These are phyloP conservation scores for Hyles lineata DNA, from an alignment of 2,888 invertebrate genomes.

Conservation along the genomic window DNA sequence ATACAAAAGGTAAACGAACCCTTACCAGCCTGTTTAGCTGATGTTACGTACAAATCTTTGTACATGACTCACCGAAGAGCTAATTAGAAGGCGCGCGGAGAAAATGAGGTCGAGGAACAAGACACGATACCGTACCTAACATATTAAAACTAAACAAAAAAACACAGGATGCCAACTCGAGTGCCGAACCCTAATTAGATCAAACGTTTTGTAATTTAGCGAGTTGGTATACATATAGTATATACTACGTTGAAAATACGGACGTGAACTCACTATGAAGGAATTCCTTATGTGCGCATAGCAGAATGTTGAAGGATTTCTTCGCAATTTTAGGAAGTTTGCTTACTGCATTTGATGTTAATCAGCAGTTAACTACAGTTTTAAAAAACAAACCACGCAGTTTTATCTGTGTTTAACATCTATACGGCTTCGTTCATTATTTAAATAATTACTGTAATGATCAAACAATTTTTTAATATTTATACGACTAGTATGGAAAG, in stretches of 20 bases:
- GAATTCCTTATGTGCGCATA: background rate
- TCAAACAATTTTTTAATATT: too few relatives aligned
- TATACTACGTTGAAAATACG: background rate
- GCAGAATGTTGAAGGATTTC: background rate
- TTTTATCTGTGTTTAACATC: constrained; percentile 1
- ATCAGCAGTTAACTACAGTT: background rate
- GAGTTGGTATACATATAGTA: background rate
- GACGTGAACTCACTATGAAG: background rate
- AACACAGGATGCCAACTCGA: constrained; percentile 33
- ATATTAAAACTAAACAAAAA: constrained; percentile 23
- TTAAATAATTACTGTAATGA: too few relatives aligned
- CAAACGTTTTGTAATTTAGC: constrained; percentile 43
- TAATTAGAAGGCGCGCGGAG: constrained; percentile 16
- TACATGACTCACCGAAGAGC: constrained; percentile 25
- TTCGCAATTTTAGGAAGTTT: background rate
- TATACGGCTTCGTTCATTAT: background rate
- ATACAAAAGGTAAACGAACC: constrained; percentile 23
- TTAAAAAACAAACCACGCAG: constrained; percentile 4
- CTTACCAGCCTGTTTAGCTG: constrained; percentile 13
- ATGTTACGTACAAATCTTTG: constrained; percentile 25
- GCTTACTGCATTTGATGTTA: background rate
- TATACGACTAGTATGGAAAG: too few relatives aligned
- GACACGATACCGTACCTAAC: constrained; percentile 12
- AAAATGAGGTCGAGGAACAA: constrained; percentile 30
- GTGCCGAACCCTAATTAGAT: constrained; percentile 51